Evolutionary conservation across 2,888 invertebrate species (phyloP).

Genomic region (Hartigia nigra): DNA sequence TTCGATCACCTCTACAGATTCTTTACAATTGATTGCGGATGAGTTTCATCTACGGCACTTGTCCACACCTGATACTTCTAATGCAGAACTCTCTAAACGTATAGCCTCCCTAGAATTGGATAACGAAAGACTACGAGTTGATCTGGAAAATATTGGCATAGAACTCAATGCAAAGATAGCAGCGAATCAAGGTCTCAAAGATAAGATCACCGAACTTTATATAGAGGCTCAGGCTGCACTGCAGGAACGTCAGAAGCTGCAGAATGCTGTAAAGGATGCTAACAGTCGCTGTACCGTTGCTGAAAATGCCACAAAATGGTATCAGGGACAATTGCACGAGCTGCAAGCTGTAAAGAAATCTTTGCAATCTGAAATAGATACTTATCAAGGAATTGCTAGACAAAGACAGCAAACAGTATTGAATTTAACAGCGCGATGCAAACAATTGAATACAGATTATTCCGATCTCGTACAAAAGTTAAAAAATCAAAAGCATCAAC

Average conservation of each 20-base stretch:
- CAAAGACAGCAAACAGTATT: conserved; percentile 45
- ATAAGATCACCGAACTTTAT: conserved; percentile 50
- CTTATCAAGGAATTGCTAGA: conserved; percentile 46
- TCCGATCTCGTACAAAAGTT: conserved; percentile 35
- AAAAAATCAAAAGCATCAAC: conserved; percentile 39
- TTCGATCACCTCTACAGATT: conserved; percentile 48
- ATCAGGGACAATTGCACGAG: conserved; percentile 48
- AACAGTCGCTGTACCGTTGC: conserved; percentile 36
- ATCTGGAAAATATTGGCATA: conserved; percentile 46
- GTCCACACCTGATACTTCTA: conserved; percentile 46
- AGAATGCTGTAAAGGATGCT: conserved; percentile 42
- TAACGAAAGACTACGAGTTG: conserved; percentile 48
- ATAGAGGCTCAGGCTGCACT: conserved; percentile 47
- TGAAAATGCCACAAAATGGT: conserved; percentile 52
- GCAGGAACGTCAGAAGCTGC: conserved; percentile 48
- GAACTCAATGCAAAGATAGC: conserved; percentile 53
- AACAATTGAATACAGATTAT: conserved; percentile 44
- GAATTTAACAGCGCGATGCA: conserved; percentile 40
- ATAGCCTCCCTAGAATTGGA: conserved; percentile 47
- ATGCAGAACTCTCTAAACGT: conserved; percentile 45
- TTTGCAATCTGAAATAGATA: conserved; percentile 47
- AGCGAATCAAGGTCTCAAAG: conserved; percentile 51
- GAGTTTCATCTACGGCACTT: conserved; percentile 46
- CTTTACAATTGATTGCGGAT: conserved; percentile 44
- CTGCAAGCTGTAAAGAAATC: conserved; percentile 46